Conservation (phyloP, 2,888 invertebrate species). For the Dicyrtoma fusca region DNA sequence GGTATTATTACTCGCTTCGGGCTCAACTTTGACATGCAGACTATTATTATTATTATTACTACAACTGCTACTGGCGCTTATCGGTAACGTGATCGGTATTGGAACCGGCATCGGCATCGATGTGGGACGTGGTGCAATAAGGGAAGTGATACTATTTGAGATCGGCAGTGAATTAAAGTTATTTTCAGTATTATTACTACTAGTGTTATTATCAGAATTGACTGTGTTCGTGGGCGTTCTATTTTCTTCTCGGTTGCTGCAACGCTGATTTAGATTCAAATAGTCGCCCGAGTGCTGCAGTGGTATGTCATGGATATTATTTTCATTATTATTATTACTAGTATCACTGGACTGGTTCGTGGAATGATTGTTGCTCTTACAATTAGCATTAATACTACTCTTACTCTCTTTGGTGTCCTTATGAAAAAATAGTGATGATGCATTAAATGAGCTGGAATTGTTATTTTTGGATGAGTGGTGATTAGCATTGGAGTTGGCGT, state of each 20-base stretch:
- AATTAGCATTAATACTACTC: background rate
- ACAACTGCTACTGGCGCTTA: background rate
- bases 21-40: slow-evolving; percentile 4
- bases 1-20: background rate
- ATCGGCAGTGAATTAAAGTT: too few species aligned
- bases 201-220: background rate
- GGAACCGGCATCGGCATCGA: too few species aligned
- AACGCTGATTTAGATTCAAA: too few species aligned
- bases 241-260: too few species aligned
- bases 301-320: background rate
- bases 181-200: too few species aligned
- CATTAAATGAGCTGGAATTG: background rate
- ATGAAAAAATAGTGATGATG: background rate
- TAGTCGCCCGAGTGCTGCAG: too few species aligned
- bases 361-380: background rate
- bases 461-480: background rate
- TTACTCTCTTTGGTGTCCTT: background rate
- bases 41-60: too few species aligned
- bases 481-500: background rate
- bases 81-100: too few species aligned
- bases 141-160: slow-evolving; percentile 12
- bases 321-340: slow-evolving; percentile 8
- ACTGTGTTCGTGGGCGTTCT: too few species aligned
- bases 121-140: slow-evolving; percentile 6
- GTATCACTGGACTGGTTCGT: background rate